phyloP scores from a whole-genome alignment of 1,140 invertebrate species.

The Colletes latitarsis region DNA sequence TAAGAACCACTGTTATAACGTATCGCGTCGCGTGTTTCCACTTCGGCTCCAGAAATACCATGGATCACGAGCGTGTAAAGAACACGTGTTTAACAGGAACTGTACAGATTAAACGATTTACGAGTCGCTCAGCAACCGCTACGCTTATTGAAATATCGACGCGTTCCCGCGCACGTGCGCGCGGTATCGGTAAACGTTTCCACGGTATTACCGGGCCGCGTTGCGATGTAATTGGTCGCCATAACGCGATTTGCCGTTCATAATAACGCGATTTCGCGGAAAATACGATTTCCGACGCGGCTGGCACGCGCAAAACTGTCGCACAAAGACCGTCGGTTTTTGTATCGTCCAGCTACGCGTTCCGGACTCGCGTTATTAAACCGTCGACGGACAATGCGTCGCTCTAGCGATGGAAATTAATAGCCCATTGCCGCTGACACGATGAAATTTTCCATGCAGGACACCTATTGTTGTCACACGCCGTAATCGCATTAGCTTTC shows the following conservation, averaged over 20 bases:
- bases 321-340: conserved; percentile 1
- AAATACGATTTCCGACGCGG: conserved; percentile 13
- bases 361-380: neutral
- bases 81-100: conserved; percentile 37
- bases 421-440: neutral
- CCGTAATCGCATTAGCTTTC: neutral
- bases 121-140: conserved; percentile 1
- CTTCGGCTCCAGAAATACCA: conserved; percentile 25
- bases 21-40: conserved; percentile 28
- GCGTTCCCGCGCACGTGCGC: conserved; percentile 1
- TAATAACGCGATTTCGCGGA: conserved; percentile 36
- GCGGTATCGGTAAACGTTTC: conserved; percentile 31
- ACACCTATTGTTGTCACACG: neutral
- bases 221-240: conserved; percentile 29
- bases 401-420: neutral
- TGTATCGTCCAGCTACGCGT: neutral
- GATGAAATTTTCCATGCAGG: neutral
- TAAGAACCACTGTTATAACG: neutral
- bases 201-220: conserved; percentile 5
- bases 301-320: neutral
- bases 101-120: conserved; percentile 49
- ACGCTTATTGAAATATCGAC: conserved; percentile 45
- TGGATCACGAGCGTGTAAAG: conserved; percentile 27
- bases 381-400: neutral
- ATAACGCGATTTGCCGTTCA: conserved; percentile 39